A percentile compares a stretch with the other conserved stretches of the same genome.
These are phyloP conservation scores for Myopa tessellatipennis DNA, from an alignment of 2,888 invertebrate species.

Conservation along the genomic window DNA sequence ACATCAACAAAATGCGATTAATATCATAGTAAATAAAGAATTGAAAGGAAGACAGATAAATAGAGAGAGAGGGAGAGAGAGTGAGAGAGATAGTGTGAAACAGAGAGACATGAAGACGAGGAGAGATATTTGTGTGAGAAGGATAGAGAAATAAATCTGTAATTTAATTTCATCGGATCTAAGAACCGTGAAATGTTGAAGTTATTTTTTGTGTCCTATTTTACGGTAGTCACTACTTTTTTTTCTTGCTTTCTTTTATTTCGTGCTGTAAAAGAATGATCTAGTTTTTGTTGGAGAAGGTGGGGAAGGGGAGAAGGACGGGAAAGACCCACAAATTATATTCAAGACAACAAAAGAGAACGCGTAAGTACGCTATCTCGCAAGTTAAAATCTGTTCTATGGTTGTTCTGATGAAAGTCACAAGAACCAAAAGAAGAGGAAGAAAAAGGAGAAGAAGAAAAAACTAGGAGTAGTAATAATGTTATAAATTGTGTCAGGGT, in stretches of 20 bases:
- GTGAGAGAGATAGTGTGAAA: no score
- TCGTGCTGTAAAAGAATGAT: background rate
- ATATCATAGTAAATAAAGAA: no score
- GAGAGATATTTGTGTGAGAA: no score
- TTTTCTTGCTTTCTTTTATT: background rate
- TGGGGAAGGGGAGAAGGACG: background rate
- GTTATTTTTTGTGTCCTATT: no score
- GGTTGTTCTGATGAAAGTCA: background rate
- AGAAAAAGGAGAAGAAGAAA: no score
- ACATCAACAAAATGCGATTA: background rate
- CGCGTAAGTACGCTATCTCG: background rate
- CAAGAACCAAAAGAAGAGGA: background rate
- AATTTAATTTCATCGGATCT: no score
- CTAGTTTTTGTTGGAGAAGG: background rate
- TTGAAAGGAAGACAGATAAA: no score
- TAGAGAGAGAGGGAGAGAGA: background rate
- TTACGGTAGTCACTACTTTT: background rate
- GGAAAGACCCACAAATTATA: no score
- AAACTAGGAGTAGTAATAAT: slow-evolving; percentile 1
- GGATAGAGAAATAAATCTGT: no score
- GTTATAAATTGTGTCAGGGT: slow-evolving; percentile 47
- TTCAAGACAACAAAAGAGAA: background rate
- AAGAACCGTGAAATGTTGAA: no score
- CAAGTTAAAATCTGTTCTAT: slow-evolving; percentile 15
- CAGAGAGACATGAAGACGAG: no score